Evolutionary conservation across 1,140 invertebrate genomes (phyloP).

Genomic region (Cydia splendana): DNA sequence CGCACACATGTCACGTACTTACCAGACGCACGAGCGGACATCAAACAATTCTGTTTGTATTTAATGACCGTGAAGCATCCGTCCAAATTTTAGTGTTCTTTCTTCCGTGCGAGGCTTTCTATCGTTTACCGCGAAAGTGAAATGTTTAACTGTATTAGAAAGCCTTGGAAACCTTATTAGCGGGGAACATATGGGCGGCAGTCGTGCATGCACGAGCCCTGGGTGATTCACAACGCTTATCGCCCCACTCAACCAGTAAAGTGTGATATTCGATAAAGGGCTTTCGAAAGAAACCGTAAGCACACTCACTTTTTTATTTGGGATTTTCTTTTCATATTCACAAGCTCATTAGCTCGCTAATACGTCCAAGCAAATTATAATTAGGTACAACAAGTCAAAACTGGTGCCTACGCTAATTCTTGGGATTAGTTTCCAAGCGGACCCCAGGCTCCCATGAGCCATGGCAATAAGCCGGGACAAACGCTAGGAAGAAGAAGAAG

Average conservation of each 20-base stretch:
- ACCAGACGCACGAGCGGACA: constrained; percentile 21
- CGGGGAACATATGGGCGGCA: constrained; percentile 9
- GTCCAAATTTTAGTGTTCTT: constrained; percentile 22
- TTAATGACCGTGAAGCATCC: constrained; percentile 30
- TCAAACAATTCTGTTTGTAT: constrained; percentile 30
- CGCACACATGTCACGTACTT: constrained; percentile 25
- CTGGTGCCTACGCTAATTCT: too few relatives aligned
- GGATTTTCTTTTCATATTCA: too few relatives aligned
- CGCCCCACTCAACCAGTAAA: not conserved
- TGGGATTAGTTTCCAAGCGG: too few relatives aligned
- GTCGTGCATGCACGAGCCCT: not conserved
- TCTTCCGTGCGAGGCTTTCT: constrained; percentile 27
- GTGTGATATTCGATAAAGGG: not conserved
- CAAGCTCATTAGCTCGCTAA: too few relatives aligned
- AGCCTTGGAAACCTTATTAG: constrained; percentile 28
- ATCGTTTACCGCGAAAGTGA: constrained; percentile 29
- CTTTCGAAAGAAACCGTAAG: not conserved
- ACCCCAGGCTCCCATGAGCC: too few relatives aligned
- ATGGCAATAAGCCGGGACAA: too few relatives aligned
- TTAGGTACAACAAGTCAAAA: too few relatives aligned
- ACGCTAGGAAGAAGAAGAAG: too few relatives aligned
- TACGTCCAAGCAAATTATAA: too few relatives aligned
- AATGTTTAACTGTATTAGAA: constrained; percentile 21
- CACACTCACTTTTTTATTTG: too few relatives aligned
- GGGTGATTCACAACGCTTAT: constrained; percentile 1